A percentile compares a stretch with the other conserved stretches of the same genome.
Evolutionary conservation across 1,140 invertebrate species (phyloP).

Genomic region (Calycopis cecrops): DNA sequence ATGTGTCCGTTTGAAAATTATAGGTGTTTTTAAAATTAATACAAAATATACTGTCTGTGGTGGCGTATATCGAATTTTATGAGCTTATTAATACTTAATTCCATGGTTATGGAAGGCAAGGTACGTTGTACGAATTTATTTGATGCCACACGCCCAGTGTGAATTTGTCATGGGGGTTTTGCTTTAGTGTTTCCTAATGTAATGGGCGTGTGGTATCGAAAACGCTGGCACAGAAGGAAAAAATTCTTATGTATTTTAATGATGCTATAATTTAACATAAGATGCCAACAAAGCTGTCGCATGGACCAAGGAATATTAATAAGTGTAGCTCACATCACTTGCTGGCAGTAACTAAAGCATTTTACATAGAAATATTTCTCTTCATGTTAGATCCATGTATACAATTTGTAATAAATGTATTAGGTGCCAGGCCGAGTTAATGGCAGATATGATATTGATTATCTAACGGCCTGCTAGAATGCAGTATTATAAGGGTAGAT

Average conservation of each 20-base stretch:
- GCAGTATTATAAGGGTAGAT: slow-evolving; percentile 62
- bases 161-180: neutral
- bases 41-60: slow-evolving; percentile 66
- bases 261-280: slow-evolving; percentile 46
- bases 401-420: slow-evolving; percentile 62
- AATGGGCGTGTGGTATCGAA: slow-evolving; percentile 20
- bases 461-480: slow-evolving; percentile 33
- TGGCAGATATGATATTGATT: slow-evolving; percentile 35
- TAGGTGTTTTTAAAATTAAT: slow-evolving; percentile 56
- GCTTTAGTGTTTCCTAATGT: slow-evolving; percentile 23
- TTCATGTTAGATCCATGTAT: slow-evolving; percentile 61
- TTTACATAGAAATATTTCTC: slow-evolving; percentile 54
- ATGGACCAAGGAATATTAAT: slow-evolving; percentile 66
- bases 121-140: slow-evolving; percentile 25
- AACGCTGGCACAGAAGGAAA: slow-evolving; percentile 5
- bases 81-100: slow-evolving; percentile 71
- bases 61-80: slow-evolving; percentile 65
- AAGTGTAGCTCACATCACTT: slow-evolving; percentile 63
- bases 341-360: slow-evolving; percentile 54
- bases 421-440: slow-evolving; percentile 50
- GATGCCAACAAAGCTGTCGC: slow-evolving; percentile 65
- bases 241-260: slow-evolving; percentile 9
- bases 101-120: slow-evolving; percentile 39
- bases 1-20: slow-evolving; percentile 54
- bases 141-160: slow-evolving; percentile 42